Conservation (phyloP, 2,888 invertebrate species). For the Agrochola macilenta region DNA sequence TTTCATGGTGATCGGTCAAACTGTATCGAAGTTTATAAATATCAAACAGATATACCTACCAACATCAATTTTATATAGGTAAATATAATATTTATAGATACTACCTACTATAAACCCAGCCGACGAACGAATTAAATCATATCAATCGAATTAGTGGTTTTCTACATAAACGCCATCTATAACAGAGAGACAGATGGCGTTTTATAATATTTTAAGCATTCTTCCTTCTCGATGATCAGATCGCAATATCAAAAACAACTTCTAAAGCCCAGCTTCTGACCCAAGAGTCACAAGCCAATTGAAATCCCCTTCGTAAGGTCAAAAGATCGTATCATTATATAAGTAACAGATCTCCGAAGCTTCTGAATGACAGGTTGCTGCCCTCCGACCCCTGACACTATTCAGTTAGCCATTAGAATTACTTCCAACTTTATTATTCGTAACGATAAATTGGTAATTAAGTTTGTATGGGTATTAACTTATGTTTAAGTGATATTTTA, state of each 20-base stretch:
- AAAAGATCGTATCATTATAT: conserved; percentile 45
- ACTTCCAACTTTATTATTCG: conserved; percentile 21
- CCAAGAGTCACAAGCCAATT: conserved; percentile 29
- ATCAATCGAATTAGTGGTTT: background rate
- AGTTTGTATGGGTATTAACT: background rate
- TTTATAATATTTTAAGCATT: background rate
- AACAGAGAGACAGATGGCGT: background rate
- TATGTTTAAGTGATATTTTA: conserved; percentile 3
- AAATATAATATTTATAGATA: background rate
- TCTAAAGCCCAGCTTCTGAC: background rate
- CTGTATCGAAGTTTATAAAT: background rate
- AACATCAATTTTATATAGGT: background rate
- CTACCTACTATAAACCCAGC: background rate
- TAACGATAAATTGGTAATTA: conserved; percentile 29
- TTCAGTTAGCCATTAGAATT: conserved; percentile 28
- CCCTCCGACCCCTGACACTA: conserved; percentile 24
- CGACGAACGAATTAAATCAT: background rate
- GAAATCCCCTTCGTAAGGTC: conserved; percentile 25
- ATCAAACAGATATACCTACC: background rate
- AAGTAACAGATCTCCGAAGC: conserved; percentile 42
- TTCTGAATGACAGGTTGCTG: conserved; percentile 53
- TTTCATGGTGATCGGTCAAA: background rate
- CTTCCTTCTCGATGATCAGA: background rate
- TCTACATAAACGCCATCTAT: background rate
- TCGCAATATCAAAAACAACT: conserved; percentile 12